A percentile compares a stretch with the other conserved stretches of the same genome.
Evolutionary conservation across 2,797 vertebrate genomes (phyloP).

Genomic region (Percopsis omiscomaycus): DNA sequence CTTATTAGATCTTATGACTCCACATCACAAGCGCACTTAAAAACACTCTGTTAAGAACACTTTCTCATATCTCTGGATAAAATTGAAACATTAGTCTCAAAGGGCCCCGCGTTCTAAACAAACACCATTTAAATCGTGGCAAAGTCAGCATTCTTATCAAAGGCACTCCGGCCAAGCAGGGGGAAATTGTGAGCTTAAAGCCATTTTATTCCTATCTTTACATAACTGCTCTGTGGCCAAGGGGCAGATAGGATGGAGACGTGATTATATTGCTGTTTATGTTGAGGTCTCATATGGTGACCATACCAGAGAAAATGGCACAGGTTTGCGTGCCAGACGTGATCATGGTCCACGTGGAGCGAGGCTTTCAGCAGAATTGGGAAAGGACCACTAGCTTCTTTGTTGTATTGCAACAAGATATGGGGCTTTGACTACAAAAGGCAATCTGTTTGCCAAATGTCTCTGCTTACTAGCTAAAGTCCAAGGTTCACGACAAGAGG

Average conservation of each 20-base stretch:
- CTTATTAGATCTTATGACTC: constrained; percentile 1
- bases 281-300: constrained; percentile 46
- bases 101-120: constrained; percentile 29
- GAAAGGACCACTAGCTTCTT: neutral
- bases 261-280: constrained; percentile 36
- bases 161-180: constrained; percentile 28
- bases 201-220: constrained; percentile 45
- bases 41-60: neutral
- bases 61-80: constrained; percentile 6
- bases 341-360: neutral
- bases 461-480: neutral
- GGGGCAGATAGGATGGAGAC: constrained; percentile 26
- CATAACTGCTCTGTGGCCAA: constrained; percentile 27
- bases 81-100: constrained; percentile 30
- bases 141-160: constrained; percentile 38
- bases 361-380: neutral
- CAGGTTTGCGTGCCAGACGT: constrained; percentile 24
- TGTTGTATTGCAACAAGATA: neutral
- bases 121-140: constrained; percentile 39
- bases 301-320: constrained; percentile 36
- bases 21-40: neutral
- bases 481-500: neutral
- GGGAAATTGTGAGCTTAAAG: constrained; percentile 60
- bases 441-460: constrained; percentile 9
- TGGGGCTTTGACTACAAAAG: neutral